Evolutionary conservation across 2,888 invertebrate genomes (phyloP), one percentile per base, ranked within the genome.

Genomic region (Teleiodes luculella): DNA sequence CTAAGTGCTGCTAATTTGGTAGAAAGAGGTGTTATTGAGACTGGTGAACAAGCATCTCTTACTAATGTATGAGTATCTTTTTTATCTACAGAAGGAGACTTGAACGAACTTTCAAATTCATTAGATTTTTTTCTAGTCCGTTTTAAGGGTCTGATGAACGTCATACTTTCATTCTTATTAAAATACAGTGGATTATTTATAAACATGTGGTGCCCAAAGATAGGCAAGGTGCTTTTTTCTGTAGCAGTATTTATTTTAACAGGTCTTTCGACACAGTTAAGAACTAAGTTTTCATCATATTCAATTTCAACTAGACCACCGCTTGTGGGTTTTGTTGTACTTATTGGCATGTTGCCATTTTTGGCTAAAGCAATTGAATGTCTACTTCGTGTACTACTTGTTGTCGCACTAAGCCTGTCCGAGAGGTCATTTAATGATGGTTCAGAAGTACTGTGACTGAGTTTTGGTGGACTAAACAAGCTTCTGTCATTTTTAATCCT

Each of bases 1-100:
- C 90, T 86, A 61, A 92, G 72, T 61, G 91, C 92, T 56, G 92
- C 90, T 64, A 93, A 76, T 66, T 91, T 91, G 55, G 86, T 84
- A 57, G 93, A 92, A 65, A 93, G 78, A 58, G 93, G 93, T 20
- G 93, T 92, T 24, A 92, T 85, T 55, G 88, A 90, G 5, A 87
- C 77, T 41, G 88, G 89, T 31, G 89, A 89, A 64, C 86, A 88
- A 0, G 76, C 87, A n/a, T 87, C 86, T 67, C 86, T 80, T 28
- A 88, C 70, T 62, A 88, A 68, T 24, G 81, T 58, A 63, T 89
- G 88, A 16, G 75, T 65, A 64, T 89, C 85, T 67, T 68, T 83
- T 59, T 88, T 83, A 76, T 90, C 73, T 68, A 88, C 78, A 35
- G 86, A 83, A 5, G 89, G 86, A 1, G 87, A 86, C 65, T 85